Evolutionary conservation across 2,888 invertebrate species (phyloP), one percentile per base, ranked within the genome.

Genomic region (Lithophane ornitopus): DNA sequence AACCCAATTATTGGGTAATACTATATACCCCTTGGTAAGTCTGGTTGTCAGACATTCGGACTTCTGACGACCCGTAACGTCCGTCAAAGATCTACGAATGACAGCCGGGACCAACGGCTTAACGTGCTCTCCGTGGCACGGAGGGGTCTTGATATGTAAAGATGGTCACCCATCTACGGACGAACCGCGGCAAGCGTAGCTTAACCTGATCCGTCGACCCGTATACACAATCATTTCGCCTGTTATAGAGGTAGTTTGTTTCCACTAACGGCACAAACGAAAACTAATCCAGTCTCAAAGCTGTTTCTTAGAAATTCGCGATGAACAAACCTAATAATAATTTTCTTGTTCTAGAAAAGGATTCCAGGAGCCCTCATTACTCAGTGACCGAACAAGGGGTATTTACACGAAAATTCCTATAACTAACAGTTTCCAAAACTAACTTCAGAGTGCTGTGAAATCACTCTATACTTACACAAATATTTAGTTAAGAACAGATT

Each of bases 401-500:
- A 56, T 26, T 26, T 26, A 19, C 9, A 19, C 19, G n/a, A 41
- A 41, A 63, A 63, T 26, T 41, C n/a, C 9, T 8, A 3, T n/a
- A 22, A 3, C 39, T 4, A 39, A 62, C 1, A 8, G 22, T 34
- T 61, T 61, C 61, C 22, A 16, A 19, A 22, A 26, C 7, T 26
- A 26, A 63, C 19, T 44, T 26, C n/a, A 44, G 41, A 63, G 19
- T 63, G 19, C 41, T 63, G 63, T 63, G 11, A 26, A 19, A 26
- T 26, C 41, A 19, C 41, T 44, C 26, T 54, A 19, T 58, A 26
- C 12, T 12, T 1, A 19, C 8, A 9, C 19, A 61, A 62, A 63
- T 44, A 26, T 63, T 41, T 44, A 19, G 68, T 68, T 68, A 46
- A n/a, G 12, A 26, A 46, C 22, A 26, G 44, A 49, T 75, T 76